Base-by-base conservation (phyloP, 2,113 vertebrate genomes). In the Xiphias gladius region DNA sequence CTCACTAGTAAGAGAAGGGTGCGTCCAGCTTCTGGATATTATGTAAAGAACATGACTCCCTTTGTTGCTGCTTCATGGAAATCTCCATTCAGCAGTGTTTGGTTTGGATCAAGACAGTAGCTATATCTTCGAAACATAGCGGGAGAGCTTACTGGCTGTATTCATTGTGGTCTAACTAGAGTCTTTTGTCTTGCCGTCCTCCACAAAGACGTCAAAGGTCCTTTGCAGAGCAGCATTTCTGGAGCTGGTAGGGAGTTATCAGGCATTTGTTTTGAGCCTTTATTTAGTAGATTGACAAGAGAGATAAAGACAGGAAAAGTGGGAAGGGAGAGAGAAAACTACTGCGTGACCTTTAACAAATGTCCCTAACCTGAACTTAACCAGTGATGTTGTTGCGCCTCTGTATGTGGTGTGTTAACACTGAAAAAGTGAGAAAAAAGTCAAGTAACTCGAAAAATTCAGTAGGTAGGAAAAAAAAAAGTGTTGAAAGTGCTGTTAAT, bases 81-180 rank as follows among this genome's bases (percentile, higher is more conserved):
- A 89, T 85, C 79, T 78, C 81, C 63, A 62, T 76, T 86, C 58
- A 84, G 61, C 30, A 76, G 9, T 77, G 84, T 87, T 88, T 91
- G 48, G 35, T 80, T 86, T 84, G 82, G 87, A 85, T 87, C 48
- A 75, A 76, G 39, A 67, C 50, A 16, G 37, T 8, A 79, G 48
- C 77, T 57, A 26, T 4, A 10, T 57, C 43, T 70, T 46, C 26
- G 62, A 64, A 73, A 50, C 78, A 65, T n/a, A 17, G 43, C 0
- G 28, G 13, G 7, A 41, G 39, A 57, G 59, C 24, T 78, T 20
- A 65, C 48, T 54, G 66, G 26, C 32, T 20, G 43, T 7, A 48
- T 82, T 68, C 57, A 69, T 64, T 57, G 30, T 5, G 1, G 64
- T 39, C 2, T 57, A n/a, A n/a, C n/a, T n/a, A n/a, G n/a, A 62